A percentile compares a stretch with the other conserved stretches of the same genome.
These are phyloP conservation scores for Pteria penguin DNA, from an alignment of 2,888 invertebrate genomes.

Conservation along the genomic window DNA sequence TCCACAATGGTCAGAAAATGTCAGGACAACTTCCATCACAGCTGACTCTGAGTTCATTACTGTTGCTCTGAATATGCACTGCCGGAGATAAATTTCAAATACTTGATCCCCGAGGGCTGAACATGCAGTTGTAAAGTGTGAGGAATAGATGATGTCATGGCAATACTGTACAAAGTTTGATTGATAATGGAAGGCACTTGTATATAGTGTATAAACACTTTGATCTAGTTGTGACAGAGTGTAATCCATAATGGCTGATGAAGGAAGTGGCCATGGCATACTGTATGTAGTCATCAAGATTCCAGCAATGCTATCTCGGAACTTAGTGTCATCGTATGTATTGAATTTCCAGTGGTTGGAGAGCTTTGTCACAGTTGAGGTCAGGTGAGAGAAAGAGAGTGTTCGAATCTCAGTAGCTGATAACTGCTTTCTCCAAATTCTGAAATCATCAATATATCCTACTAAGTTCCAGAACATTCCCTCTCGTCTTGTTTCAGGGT, in stretches of 20 bases:
- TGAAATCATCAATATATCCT: constrained; percentile 62
- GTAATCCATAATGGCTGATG: constrained; percentile 52
- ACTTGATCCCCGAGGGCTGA: constrained; percentile 30
- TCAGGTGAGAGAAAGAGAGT: constrained; percentile 48
- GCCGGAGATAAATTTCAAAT: constrained; percentile 14
- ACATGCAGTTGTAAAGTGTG: constrained; percentile 35
- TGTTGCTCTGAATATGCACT: constrained; percentile 41
- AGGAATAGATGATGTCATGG: constrained; percentile 3
- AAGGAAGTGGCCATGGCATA: constrained; percentile 52
- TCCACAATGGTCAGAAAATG: constrained; percentile 32
- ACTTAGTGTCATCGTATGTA: constrained; percentile 45
- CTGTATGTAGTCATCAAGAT: constrained; percentile 35
- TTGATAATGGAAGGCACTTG: background rate
- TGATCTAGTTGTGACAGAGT: constrained; percentile 28
- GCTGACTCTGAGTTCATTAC: constrained; percentile 5
- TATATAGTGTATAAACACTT: constrained; percentile 18
- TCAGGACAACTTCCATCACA: constrained; percentile 40
- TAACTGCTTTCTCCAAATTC: constrained; percentile 59
- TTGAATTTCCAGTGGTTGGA: constrained; percentile 60
- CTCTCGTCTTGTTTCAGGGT: constrained; percentile 22
- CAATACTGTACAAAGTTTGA: constrained; percentile 11
- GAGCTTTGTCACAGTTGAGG: constrained; percentile 28
- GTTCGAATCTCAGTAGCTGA: constrained; percentile 44
- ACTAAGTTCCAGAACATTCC: constrained; percentile 49
- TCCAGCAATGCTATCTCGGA: constrained; percentile 46